phyloP scores from a whole-genome alignment of 2,888 invertebrate species.

The Heliconius cydno region DNA sequence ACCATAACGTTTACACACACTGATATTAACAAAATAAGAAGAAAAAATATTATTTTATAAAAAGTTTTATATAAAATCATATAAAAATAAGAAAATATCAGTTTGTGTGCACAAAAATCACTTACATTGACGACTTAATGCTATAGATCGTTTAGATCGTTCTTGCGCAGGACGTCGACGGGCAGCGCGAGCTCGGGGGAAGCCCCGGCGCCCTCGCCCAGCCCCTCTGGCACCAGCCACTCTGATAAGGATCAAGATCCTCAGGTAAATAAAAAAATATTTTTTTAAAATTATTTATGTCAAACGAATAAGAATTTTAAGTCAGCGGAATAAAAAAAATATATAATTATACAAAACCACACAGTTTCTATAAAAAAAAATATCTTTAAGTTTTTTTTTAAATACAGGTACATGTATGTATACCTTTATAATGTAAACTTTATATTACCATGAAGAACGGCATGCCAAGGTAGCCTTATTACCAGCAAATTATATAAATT shows the following conservation, averaged over 20 bases:
- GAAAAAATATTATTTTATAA: neutral
- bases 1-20: slow-evolving; percentile 64
- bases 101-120: slow-evolving; percentile 67
- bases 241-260: slow-evolving; percentile 95
- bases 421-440: neutral
- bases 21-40: slow-evolving; percentile 48
- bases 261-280: slow-evolving; percentile 78
- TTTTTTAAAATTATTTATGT: too few relatives aligned
- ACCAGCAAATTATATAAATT: neutral
- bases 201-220: slow-evolving; percentile 84
- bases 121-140: slow-evolving; percentile 73
- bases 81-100: slow-evolving; percentile 48
- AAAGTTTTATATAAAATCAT: neutral
- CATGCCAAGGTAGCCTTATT: neutral
- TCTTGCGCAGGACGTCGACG: slow-evolving; percentile 81
- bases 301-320: too few relatives aligned
- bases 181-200: slow-evolving; percentile 79
- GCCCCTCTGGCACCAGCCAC: slow-evolving; percentile 95
- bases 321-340: too few relatives aligned
- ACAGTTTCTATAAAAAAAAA: too few relatives aligned
- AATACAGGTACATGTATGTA: too few relatives aligned
- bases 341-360: too few relatives aligned
- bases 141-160: slow-evolving; percentile 80
- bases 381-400: too few relatives aligned
- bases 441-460: neutral